These are phyloP conservation scores for Myocastor coypus DNA, from an alignment of 2,113 vertebrate genomes.

Conservation along the genomic window DNA sequence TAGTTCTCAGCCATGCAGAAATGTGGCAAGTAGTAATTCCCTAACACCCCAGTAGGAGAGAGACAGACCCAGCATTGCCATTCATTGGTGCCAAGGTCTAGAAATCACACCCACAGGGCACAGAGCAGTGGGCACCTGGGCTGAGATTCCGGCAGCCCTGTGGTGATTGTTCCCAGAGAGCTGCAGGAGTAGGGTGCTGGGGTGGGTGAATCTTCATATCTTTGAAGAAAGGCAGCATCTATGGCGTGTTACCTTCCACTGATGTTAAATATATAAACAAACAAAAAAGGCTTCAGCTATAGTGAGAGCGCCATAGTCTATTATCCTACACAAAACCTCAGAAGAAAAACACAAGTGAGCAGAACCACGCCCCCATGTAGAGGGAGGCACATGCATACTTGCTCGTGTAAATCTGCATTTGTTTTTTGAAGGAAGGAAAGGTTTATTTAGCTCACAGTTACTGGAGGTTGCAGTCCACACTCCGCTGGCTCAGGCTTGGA, in stretches of 20 bases:
- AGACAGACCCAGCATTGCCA: too few species aligned
- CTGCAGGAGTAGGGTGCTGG: neutral
- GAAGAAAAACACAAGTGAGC: neutral
- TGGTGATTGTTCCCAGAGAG: neutral
- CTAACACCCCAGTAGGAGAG: fast-evolving
- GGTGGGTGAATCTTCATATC: too few species aligned
- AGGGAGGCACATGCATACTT: neutral
- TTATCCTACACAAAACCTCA: neutral
- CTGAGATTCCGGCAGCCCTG: neutral
- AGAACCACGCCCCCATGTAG: neutral
- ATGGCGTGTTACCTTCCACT: too few species aligned
- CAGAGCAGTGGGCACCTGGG: neutral
- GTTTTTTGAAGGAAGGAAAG: too few species aligned
- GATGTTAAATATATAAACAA: too few species aligned
- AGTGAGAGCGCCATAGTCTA: neutral
- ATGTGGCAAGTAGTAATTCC: fast-evolving
- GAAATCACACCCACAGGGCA: neutral
- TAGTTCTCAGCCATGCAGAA: neutral
- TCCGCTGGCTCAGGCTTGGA: neutral
- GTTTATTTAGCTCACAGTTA: too few species aligned
- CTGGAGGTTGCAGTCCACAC: too few species aligned
- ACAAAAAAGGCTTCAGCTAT: neutral
- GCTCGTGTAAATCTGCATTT: neutral
- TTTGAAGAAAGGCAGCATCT: neutral
- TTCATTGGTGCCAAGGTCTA: neutral